Conservation (phyloP, 2,888 invertebrate genomes). For the Drosophila ustulata region DNA sequence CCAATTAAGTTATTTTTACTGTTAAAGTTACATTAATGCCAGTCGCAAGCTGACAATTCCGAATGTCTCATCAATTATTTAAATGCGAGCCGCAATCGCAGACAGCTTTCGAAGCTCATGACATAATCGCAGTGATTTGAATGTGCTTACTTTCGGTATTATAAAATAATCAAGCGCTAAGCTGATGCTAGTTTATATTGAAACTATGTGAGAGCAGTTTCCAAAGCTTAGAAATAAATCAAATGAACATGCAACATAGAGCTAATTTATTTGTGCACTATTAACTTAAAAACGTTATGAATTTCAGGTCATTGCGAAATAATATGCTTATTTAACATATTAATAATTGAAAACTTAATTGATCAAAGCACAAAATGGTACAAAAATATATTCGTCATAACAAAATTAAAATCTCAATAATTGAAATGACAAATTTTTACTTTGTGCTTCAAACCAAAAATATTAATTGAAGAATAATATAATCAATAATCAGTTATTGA, state of each 20-base stretch:
- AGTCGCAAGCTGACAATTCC: constrained; percentile 2
- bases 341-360: too few species aligned
- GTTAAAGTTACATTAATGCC: constrained; percentile 1
- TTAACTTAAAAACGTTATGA: background rate
- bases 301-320: too few species aligned
- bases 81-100: background rate
- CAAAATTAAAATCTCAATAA: too few species aligned
- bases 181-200: background rate
- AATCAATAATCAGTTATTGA: background rate
- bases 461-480: too few species aligned
- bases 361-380: too few species aligned
- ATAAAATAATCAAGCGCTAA: background rate
- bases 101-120: background rate
- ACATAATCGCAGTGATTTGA: background rate
- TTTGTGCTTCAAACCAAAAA: too few species aligned
- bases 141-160: background rate
- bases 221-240: background rate
- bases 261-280: background rate
- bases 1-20: constrained; percentile 37
- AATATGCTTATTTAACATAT: too few species aligned
- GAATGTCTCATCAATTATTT: constrained; percentile 2
- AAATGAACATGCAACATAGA: background rate
- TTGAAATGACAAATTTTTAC: too few species aligned
- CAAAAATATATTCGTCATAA: too few species aligned
- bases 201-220: background rate